Evolutionary conservation across 2,797 vertebrate genomes (phyloP).

Genomic region (Meriones psammophilus): DNA sequence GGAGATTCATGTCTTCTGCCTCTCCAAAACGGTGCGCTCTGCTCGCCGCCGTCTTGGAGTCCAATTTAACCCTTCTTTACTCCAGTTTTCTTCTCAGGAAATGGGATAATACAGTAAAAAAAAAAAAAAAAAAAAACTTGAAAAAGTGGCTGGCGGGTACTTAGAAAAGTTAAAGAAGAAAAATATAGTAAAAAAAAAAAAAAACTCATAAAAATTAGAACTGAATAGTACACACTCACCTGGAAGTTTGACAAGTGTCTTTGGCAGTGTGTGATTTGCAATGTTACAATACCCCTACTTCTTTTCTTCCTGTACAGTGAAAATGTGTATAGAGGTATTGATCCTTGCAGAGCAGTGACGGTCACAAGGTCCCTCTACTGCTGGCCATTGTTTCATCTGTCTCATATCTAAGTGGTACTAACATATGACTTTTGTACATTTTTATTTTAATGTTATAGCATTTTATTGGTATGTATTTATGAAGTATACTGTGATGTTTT

Average conservation of each 20-base stretch:
- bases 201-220: not conserved
- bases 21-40: no score
- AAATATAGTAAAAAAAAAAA: not conserved
- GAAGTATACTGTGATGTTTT: not conserved
- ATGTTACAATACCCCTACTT: not conserved
- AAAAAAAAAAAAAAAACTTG: not conserved
- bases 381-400: not conserved
- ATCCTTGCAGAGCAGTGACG: not conserved
- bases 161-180: not conserved
- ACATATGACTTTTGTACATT: not conserved
- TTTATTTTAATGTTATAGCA: not conserved
- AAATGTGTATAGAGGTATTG: constrained; percentile 9
- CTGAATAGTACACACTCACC: not conserved
- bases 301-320: not conserved
- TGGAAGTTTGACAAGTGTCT: constrained; percentile 22
- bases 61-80: constrained; percentile 45
- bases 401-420: not conserved
- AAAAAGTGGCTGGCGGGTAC: not conserved
- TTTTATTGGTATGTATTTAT: not conserved
- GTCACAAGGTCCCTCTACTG: not conserved
- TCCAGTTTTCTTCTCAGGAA: constrained; percentile 47
- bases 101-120: not conserved
- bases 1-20: no score
- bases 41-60: no score
- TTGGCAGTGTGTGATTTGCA: not conserved